Percentiles rank a stretch among this genome's conserved stretches.
Evolutionary conservation across 2,797 vertebrate genomes (phyloP).

Genomic region (Rhincodon typus): DNA sequence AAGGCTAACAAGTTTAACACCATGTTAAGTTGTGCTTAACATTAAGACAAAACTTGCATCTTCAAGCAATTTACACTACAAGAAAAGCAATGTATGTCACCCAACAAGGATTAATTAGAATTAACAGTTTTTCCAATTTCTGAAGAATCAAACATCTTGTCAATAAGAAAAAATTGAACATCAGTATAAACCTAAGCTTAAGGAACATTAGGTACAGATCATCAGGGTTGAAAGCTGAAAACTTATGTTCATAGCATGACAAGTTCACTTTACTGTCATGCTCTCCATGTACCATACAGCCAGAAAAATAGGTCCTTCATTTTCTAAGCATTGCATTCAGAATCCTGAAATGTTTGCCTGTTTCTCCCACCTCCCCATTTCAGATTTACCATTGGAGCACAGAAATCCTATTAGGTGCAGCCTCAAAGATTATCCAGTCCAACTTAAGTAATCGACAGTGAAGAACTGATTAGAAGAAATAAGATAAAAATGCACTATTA

Average conservation of each 20-base stretch:
- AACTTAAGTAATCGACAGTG: too few relatives aligned
- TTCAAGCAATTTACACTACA: neutral
- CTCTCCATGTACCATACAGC: neutral
- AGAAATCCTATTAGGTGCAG: too few relatives aligned
- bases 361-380: conserved; percentile 8
- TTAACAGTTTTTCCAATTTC: neutral
- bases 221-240: neutral
- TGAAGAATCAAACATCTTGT: neutral
- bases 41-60: neutral
- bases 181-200: neutral
- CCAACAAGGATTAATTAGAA: neutral
- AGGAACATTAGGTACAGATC: too few relatives aligned
- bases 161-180: neutral
- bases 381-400: neutral
- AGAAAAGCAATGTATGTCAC: neutral
- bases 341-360: neutral
- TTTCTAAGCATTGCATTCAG: neutral
- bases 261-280: neutral
- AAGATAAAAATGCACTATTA: too few relatives aligned
- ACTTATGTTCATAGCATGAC: neutral
- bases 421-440: too few relatives aligned
- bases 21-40: neutral
- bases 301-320: neutral
- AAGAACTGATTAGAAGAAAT: too few relatives aligned
- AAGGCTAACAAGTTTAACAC: neutral